Percentiles rank a stretch among this genome's conserved stretches.
These are phyloP conservation scores for Enteromius treurensis DNA, from an alignment of 2,797 vertebrate genomes.

Conservation along the genomic window DNA sequence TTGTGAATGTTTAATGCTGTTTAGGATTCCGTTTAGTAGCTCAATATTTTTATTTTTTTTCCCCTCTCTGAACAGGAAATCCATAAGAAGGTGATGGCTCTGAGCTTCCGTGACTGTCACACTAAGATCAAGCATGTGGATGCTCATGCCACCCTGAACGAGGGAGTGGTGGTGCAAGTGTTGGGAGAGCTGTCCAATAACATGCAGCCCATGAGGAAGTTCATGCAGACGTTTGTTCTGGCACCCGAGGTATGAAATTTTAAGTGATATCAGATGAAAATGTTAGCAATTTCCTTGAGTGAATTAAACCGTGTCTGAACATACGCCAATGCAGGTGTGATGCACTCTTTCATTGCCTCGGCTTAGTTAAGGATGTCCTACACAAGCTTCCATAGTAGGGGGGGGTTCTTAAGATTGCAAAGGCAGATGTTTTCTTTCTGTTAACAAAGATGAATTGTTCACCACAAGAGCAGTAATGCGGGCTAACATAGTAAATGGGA, in stretches of 20 bases:
- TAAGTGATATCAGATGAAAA: background rate
- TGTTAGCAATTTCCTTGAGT: background rate
- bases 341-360: background rate
- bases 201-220: slow-evolving; percentile 95
- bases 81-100: slow-evolving; percentile 94
- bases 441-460: background rate
- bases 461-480: background rate
- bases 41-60: background rate
- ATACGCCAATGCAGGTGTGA: background rate
- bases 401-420: too few species aligned
- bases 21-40: background rate
- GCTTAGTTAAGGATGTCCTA: background rate
- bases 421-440: too few species aligned
- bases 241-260: slow-evolving; percentile 87
- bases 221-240: slow-evolving; percentile 97
- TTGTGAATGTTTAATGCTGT: background rate
- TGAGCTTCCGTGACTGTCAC: slow-evolving; percentile 96
- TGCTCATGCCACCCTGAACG: slow-evolving; percentile 93
- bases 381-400: too few species aligned
- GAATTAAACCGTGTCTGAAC: background rate
- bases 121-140: slow-evolving; percentile 97
- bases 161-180: slow-evolving; percentile 96
- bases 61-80: slow-evolving; percentile 83
- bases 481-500: background rate
- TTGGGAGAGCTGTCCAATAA: slow-evolving; percentile 98